Conservation (phyloP, 2,797 vertebrate species). For the Tragelaphus oryx region DNA sequence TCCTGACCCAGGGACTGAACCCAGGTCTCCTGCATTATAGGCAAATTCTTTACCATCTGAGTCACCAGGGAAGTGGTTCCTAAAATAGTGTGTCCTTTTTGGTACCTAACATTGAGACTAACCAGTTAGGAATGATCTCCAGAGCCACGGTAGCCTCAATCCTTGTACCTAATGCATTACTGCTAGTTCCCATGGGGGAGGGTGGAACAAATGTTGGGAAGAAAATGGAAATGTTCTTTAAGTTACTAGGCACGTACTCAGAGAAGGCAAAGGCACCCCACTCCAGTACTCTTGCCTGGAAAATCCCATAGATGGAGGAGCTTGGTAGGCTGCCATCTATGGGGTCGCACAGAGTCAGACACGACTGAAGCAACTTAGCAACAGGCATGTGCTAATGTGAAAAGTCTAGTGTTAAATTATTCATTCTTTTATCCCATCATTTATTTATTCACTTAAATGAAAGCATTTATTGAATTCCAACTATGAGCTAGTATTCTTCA, state of each 20-base stretch:
- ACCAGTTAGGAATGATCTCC: background rate
- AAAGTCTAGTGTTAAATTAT: background rate
- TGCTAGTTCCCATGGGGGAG: background rate
- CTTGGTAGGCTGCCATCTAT: no score
- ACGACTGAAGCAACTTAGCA: no score
- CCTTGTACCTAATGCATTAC: background rate
- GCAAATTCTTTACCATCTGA: background rate
- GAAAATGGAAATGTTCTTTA: background rate
- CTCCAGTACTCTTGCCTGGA: no score
- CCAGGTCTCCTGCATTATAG: background rate
- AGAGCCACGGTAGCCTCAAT: background rate
- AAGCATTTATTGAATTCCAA: background rate
- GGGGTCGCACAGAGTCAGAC: no score
- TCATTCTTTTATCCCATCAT: background rate
- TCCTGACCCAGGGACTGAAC: background rate
- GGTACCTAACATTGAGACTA: background rate
- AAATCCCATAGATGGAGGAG: no score
- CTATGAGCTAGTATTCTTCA: background rate
- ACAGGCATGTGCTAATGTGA: background rate
- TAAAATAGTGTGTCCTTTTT: background rate
- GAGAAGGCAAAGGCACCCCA: no score
- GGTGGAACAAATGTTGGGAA: background rate
- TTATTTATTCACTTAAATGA: constrained; percentile 31
- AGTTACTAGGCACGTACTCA: background rate
- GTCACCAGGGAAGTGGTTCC: background rate